Evolutionary conservation across 1,140 invertebrate genomes (phyloP).

Genomic region (Drosophila takahashii): DNA sequence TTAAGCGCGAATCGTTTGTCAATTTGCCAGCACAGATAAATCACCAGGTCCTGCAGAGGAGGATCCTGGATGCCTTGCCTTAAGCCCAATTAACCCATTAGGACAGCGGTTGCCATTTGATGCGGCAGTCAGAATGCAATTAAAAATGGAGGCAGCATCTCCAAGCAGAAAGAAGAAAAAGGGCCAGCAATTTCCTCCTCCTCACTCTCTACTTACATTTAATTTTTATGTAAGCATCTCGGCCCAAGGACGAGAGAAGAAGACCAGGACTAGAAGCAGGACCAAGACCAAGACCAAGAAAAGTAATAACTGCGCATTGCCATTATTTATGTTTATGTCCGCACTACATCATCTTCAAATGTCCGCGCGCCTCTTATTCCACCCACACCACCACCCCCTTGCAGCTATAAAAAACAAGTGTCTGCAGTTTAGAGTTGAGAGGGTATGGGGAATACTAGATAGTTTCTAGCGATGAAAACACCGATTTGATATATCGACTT

Average conservation of each 20-base stretch:
- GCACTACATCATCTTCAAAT: conserved; percentile 81
- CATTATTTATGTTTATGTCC: conserved; percentile 82
- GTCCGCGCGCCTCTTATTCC: conserved; percentile 44
- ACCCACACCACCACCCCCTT: conserved; percentile 4
- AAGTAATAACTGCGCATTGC: conserved; percentile 81
- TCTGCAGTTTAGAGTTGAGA: conserved; percentile 25
- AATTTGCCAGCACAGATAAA: conserved; percentile 64
- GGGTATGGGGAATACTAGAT: conserved; percentile 1
- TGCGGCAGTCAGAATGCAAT: conserved; percentile 75
- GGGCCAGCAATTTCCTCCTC: conserved; percentile 11
- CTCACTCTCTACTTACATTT: conserved; percentile 49
- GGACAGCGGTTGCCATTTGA: conserved; percentile 59
- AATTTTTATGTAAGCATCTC: conserved; percentile 73
- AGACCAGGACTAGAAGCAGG: not conserved
- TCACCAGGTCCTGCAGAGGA: conserved; percentile 16
- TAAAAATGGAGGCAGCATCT: conserved; percentile 48
- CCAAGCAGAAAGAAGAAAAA: conserved; percentile 3
- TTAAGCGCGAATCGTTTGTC: conserved; percentile 69
- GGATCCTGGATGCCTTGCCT: conserved; percentile 43
- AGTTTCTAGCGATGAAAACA: conserved; percentile 19
- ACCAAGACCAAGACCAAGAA: conserved; percentile 38
- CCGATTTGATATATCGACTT: not conserved
- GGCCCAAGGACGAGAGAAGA: conserved; percentile 51
- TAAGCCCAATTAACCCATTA: conserved; percentile 79
- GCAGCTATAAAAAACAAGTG: conserved; percentile 77